Evolutionary conservation across 2,113 vertebrate species (phyloP), one percentile per base, ranked within the genome.

Genomic region (Melanocharis versteri): DNA sequence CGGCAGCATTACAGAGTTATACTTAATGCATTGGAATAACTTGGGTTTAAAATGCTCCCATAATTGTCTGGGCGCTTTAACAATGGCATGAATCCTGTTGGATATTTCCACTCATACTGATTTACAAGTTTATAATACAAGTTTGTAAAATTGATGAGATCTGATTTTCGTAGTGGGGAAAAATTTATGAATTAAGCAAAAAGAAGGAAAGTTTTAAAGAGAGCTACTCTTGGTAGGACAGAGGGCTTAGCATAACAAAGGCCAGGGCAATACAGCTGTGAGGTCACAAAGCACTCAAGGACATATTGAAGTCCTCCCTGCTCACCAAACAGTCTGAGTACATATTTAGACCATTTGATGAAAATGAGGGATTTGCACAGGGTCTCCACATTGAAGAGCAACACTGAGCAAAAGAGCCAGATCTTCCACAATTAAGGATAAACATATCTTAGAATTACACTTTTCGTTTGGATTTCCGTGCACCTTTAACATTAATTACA

Each of bases 1-100:
- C 87, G 7, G 5, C 93, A 79, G 90, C 93, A 95, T 96, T 96
- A 96, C 93, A 89, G 91, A 97, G 72, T 96, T 97, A 78, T 83
- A 97, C 92, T 97, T 96, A 97, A 97, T 96, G 95, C 87, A 84
- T 61, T 73, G 89, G 90, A 95, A 96, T 97, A 96, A 95, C 91
- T 96, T 87, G 72, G 50, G 58, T 94, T 95, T 76, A 66, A 96
- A 96, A 94, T 57, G 90, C 42, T 92, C 90, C 93, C 42, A 72
- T 93, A 84, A 96, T 89, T 93, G 86, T 83, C 83, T 77, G 76
- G 93, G 80, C 56, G 77, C 57, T 58, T 93, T 61, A 95, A 61
- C 44, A 92, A 83, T 71, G 51, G 40, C 56, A 54, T 27, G 64
- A 81, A 73, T 97, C 66, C 91, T 78, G 76, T 7, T 11, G 9